Evolutionary conservation across 2,797 vertebrate species (phyloP).

Genomic region (Notoglanidium macrostoma): DNA sequence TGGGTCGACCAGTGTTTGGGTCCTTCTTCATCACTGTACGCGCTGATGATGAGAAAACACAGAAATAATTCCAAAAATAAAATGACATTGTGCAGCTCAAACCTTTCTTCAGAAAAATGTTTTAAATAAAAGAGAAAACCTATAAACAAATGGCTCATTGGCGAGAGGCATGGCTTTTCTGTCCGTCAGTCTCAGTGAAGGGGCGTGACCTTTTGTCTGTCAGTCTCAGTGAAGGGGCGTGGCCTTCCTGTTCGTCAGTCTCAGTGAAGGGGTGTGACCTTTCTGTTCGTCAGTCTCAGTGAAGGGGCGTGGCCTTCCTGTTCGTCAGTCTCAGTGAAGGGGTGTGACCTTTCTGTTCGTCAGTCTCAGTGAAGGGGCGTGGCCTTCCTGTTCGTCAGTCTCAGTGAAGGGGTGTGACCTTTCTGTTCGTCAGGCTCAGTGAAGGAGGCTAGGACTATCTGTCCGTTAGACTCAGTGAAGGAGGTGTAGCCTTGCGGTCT

Average conservation of each 20-base stretch:
- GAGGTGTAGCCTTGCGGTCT: not conserved
- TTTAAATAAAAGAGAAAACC: not conserved
- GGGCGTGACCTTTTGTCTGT: not conserved
- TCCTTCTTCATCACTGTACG: constrained; percentile 81
- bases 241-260: not conserved
- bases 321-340: not conserved
- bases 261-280: not conserved
- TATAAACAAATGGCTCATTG: not conserved
- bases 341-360: not conserved
- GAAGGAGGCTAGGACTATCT: not conserved
- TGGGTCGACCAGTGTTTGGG: constrained; percentile 86
- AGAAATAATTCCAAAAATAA: not conserved
- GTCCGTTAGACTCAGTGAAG: not conserved
- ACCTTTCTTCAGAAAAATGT: not conserved
- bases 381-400: not conserved
- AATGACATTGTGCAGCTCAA: not conserved
- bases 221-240: not conserved
- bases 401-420: not conserved
- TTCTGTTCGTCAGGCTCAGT: not conserved
- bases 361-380: not conserved
- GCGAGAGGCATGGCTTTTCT: not conserved
- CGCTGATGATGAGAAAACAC: constrained; percentile 63
- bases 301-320: not conserved
- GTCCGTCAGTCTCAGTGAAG: not conserved
- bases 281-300: not conserved